phyloP scores from a whole-genome alignment of 1,140 invertebrate species.

The Drosophila seguyi region DNA sequence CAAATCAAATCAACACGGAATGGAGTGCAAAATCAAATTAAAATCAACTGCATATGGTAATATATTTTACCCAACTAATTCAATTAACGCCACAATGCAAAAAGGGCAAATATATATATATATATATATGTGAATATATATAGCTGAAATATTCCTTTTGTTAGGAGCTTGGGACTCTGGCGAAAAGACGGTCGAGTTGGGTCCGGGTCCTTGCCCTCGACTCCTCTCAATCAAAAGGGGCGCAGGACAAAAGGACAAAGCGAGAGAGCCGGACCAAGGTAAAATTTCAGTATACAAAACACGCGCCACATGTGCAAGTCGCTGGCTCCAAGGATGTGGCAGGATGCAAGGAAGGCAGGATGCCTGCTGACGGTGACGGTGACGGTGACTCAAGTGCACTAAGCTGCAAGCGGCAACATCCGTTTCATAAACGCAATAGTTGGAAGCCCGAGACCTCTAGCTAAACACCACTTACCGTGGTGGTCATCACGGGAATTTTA shows the following conservation, averaged over 20 bases:
- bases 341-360: conserved; percentile 13
- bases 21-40: conserved; percentile 62
- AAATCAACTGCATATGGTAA: conserved; percentile 64
- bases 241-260: conserved; percentile 24
- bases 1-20: conserved; percentile 36
- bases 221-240: conserved; percentile 37
- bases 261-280: conserved; percentile 53
- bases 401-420: conserved; percentile 81
- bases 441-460: conserved; percentile 19
- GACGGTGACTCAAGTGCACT: conserved; percentile 77
- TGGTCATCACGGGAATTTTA: no score
- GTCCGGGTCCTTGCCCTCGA: conserved; percentile 72
- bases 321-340: conserved; percentile 19
- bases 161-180: conserved; percentile 23
- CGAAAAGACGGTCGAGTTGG: conserved; percentile 39
- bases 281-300: conserved; percentile 73
- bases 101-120: conserved; percentile 41
- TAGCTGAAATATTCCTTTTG: conserved; percentile 49
- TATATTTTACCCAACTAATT: conserved; percentile 70
- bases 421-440: conserved; percentile 76
- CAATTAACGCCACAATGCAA: conserved; percentile 75
- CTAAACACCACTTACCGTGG: conserved; percentile 26
- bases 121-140: not conserved
- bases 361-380: conserved; percentile 47
- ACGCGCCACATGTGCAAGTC: conserved; percentile 54